Percentiles rank a stretch among this genome's conserved stretches.
These are phyloP conservation scores for Gadus chalcogrammus DNA, from an alignment of 2,113 vertebrate species.

Conservation along the genomic window DNA sequence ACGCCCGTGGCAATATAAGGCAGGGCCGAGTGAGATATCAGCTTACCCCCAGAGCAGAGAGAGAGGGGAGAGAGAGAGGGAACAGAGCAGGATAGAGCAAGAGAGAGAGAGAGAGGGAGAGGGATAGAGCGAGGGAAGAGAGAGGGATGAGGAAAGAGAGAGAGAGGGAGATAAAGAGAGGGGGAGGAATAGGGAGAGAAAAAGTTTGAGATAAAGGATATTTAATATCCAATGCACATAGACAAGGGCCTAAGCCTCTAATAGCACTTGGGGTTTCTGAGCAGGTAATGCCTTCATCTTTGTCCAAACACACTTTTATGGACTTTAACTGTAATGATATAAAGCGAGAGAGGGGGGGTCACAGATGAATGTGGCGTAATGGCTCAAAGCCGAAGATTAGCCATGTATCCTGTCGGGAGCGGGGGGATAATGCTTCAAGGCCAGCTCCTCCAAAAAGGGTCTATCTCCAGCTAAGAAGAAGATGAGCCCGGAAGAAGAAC, in stretches of 20 bases:
- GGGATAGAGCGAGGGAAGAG: neutral
- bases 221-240: slow-evolving; percentile 81
- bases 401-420: slow-evolving; percentile 75
- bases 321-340: slow-evolving; percentile 77
- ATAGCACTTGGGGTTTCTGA: slow-evolving; percentile 76
- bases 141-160: too few relatives aligned
- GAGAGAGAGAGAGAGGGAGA: neutral
- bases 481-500: slow-evolving; percentile 34
- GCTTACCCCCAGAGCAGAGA: slow-evolving; percentile 74
- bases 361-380: slow-evolving; percentile 80
- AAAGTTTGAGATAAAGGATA: slow-evolving; percentile 82
- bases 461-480: slow-evolving; percentile 64
- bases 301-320: slow-evolving; percentile 80
- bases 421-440: slow-evolving; percentile 76
- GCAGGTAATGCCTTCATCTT: slow-evolving; percentile 78
- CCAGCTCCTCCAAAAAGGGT: slow-evolving; percentile 76
- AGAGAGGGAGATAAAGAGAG: too few relatives aligned
- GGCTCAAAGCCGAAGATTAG: slow-evolving; percentile 76
- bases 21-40: slow-evolving; percentile 74
- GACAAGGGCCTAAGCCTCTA: slow-evolving; percentile 68
- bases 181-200: slow-evolving; percentile 35
- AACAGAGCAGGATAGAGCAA: too few relatives aligned
- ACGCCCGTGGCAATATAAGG: slow-evolving; percentile 76
- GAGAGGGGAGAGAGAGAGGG: slow-evolving; percentile 19
- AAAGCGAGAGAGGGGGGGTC: slow-evolving; percentile 71